A percentile compares a stretch with the other conserved stretches of the same genome.
phyloP scores from a whole-genome alignment of 2,797 vertebrate species.

The Spinus olivaceus region DNA sequence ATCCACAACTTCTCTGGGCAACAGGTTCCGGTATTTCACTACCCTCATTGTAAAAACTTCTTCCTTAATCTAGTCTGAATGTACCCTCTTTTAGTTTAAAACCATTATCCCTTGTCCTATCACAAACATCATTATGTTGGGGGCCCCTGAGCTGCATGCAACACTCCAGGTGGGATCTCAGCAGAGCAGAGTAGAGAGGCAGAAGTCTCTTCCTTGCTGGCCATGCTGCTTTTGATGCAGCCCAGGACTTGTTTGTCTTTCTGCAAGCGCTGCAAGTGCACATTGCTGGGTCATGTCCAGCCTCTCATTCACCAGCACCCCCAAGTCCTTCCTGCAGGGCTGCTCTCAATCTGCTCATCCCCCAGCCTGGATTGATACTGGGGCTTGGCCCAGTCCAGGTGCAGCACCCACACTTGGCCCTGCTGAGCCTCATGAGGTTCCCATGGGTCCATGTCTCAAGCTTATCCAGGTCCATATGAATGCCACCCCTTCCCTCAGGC shows the following conservation, averaged over 20 bases:
- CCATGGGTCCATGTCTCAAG: not conserved
- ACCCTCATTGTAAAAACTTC: not conserved
- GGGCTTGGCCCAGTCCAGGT: fast-evolving
- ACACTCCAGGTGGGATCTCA: not conserved
- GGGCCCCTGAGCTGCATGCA: not conserved
- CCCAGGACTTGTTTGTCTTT: not conserved
- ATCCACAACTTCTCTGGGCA: not conserved
- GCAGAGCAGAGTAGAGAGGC: not conserved
- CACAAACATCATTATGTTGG: not conserved
- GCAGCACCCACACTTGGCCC: not conserved
- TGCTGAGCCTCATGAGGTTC: not conserved
- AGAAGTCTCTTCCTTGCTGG: not conserved
- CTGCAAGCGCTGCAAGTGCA: not conserved
- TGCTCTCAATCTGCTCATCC: not conserved
- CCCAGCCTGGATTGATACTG: not conserved
- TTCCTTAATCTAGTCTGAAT: not conserved
- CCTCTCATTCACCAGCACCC: not conserved
- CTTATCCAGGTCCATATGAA: not conserved
- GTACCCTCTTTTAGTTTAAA: not conserved
- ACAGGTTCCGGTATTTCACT: not conserved
- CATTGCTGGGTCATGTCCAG: not conserved
- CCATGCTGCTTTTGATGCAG: not conserved
- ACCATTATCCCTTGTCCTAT: not conserved
- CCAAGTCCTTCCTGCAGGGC: not conserved
- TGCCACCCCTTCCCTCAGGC: not conserved